Evolutionary conservation across 2,113 vertebrate genomes (phyloP).

Genomic region (Seriola quinqueradiata): DNA sequence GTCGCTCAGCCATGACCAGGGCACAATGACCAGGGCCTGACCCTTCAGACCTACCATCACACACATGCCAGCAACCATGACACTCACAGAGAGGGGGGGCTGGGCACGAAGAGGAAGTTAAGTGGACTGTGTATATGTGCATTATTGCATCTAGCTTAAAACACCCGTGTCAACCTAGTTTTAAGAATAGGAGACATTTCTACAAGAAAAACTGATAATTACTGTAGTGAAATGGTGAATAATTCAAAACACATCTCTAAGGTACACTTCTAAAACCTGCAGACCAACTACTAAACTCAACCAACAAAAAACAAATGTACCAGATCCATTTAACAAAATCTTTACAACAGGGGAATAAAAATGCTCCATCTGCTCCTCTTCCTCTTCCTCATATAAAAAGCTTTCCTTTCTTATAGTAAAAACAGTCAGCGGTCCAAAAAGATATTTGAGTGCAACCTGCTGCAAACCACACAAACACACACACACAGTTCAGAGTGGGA

Average conservation of each 20-base stretch:
- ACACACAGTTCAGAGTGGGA: conserved; percentile 66
- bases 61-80: conserved; percentile 74
- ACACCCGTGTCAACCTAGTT: background rate
- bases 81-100: conserved; percentile 64
- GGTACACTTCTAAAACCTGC: background rate
- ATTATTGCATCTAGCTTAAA: conserved; percentile 25
- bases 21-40: conserved; percentile 83
- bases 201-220: background rate
- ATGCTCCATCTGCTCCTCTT: background rate
- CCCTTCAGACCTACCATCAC: conserved; percentile 76
- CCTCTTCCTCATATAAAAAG: background rate
- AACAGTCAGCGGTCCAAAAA: conserved; percentile 34
- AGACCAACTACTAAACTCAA: conserved; percentile 5
- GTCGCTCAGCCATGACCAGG: conserved; percentile 83
- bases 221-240: background rate
- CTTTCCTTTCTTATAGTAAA: conserved; percentile 10
- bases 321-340: background rate
- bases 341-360: background rate
- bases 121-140: conserved; percentile 14
- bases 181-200: background rate
- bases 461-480: conserved; percentile 36
- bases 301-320: background rate
- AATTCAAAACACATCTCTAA: background rate
- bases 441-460: conserved; percentile 50
- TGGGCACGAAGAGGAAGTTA: conserved; percentile 64